Evolutionary conservation across 2,113 vertebrate genomes (phyloP).

Genomic region (Sinocyclocheilus anophthalmus): DNA sequence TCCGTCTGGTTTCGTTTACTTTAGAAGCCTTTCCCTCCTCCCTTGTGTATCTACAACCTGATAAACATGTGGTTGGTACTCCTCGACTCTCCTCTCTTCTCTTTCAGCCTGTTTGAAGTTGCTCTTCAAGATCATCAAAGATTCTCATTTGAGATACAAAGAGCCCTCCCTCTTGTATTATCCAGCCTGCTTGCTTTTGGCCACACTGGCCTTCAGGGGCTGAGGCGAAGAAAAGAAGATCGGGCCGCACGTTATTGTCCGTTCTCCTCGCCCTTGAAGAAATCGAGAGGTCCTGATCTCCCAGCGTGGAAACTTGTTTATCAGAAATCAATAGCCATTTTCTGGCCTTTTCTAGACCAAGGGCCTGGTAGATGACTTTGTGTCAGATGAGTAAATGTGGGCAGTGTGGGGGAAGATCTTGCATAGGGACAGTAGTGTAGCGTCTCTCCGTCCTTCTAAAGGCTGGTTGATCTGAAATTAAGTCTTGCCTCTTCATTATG

Average conservation of each 20-base stretch:
- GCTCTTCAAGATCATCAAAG: conserved; percentile 35
- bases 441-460: conserved; percentile 53
- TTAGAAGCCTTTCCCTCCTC: conserved; percentile 33
- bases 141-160: conserved; percentile 66
- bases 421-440: background rate
- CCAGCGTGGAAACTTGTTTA: conserved; percentile 64
- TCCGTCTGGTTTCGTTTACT: conserved; percentile 35
- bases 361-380: conserved; percentile 1
- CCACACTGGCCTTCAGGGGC: conserved; percentile 6
- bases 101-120: conserved; percentile 57
- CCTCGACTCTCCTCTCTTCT: conserved; percentile 55
- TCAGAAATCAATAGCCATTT: conserved; percentile 74
- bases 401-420: conserved; percentile 15
- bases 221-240: background rate
- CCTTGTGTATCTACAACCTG: conserved; percentile 26
- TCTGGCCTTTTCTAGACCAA: conserved; percentile 63
- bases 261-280: conserved; percentile 64
- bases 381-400: conserved; percentile 47
- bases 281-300: conserved; percentile 60
- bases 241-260: background rate
- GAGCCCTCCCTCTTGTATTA: conserved; percentile 65
- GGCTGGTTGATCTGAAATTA: conserved; percentile 69
- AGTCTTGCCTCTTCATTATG: conserved; percentile 69
- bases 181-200: conserved; percentile 54
- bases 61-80: conserved; percentile 50